Conservation (phyloP, 2,797 vertebrate genomes). For the Distichodus sexfasciatus region DNA sequence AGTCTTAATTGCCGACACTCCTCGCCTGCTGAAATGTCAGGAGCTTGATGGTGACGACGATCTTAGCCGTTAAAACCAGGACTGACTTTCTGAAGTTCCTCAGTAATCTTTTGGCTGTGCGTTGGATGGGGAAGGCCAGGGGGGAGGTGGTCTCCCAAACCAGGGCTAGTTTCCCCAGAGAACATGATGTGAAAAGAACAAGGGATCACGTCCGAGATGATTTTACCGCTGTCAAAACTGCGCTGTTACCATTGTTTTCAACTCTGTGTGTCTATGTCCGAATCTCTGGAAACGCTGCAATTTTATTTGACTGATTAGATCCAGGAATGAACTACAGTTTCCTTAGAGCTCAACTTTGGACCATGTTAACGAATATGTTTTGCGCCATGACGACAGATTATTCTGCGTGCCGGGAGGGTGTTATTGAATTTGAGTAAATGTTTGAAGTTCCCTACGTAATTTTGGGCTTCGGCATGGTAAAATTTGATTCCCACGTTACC, state of each 20-base stretch:
- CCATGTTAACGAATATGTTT: too few species aligned
- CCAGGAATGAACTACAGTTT: too few species aligned
- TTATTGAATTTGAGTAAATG: too few species aligned
- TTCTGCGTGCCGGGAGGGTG: too few species aligned
- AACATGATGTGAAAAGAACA: neutral
- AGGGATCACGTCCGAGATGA: conserved; percentile 17
- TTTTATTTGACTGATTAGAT: too few species aligned
- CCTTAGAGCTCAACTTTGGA: too few species aligned
- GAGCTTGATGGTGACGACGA: conserved; percentile 17
- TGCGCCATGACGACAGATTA: too few species aligned
- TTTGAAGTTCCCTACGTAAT: too few species aligned
- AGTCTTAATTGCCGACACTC: conserved; percentile 20
- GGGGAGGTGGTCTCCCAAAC: neutral
- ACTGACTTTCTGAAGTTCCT: conserved; percentile 24
- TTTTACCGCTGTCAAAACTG: neutral
- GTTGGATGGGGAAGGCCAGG: neutral
- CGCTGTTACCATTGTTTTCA: conserved; percentile 20
- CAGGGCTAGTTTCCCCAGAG: conserved; percentile 18
- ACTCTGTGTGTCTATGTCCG: conserved; percentile 30
- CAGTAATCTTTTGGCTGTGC: conserved; percentile 3
- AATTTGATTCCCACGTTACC: too few species aligned
- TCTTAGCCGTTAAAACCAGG: conserved; percentile 37
- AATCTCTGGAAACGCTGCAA: too few species aligned
- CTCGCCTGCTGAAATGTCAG: conserved; percentile 3
- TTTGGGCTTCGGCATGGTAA: too few species aligned